These are phyloP conservation scores for Columba livia DNA, from an alignment of 2,113 vertebrate genomes.

Conservation along the genomic window DNA sequence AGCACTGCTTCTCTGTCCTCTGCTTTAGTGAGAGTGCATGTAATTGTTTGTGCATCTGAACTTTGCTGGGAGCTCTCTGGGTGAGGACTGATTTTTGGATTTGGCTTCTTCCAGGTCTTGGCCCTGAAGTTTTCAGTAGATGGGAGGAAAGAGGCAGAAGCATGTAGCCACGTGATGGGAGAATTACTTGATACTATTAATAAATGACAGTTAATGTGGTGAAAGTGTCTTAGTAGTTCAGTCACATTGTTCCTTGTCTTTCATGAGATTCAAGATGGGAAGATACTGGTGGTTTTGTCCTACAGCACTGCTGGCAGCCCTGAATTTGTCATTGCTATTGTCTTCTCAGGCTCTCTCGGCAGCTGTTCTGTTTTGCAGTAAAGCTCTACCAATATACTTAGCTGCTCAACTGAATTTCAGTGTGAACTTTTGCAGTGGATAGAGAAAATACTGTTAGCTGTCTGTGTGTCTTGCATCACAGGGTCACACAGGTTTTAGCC, in stretches of 20 bases:
- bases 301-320: neutral
- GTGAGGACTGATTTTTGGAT: neutral
- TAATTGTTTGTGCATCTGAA: neutral
- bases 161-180: neutral
- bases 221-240: neutral
- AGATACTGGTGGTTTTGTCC: neutral
- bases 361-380: neutral
- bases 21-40: neutral
- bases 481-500: neutral
- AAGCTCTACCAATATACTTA: neutral
- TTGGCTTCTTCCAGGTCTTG: neutral
- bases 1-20: neutral
- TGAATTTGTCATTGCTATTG: fast-evolving
- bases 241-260: neutral
- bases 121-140: neutral
- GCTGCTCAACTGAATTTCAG: neutral
- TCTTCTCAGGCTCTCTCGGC: neutral
- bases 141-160: neutral
- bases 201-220: neutral
- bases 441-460: neutral
- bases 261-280: neutral
- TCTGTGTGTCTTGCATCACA: fast-evolving
- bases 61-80: neutral
- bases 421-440: neutral
- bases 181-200: neutral